Evolutionary conservation across 2,888 invertebrate species (phyloP).

Genomic region (Troides oblongomaculatus): DNA sequence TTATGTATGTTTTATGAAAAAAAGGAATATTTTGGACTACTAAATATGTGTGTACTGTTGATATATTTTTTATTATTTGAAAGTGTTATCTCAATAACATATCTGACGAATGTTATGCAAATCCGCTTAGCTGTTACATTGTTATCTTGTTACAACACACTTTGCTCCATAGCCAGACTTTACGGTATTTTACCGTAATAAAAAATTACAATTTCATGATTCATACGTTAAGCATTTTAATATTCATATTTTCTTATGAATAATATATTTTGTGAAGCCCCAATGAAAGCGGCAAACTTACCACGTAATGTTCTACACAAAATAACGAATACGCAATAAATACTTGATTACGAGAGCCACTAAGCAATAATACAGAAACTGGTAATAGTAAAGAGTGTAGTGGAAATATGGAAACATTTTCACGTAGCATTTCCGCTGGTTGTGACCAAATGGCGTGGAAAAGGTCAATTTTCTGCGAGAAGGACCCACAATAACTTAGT

Average conservation of each 20-base stretch:
- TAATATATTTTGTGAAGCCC: not conserved
- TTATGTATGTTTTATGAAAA: too few relatives aligned
- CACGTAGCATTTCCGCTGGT: slow-evolving; percentile 1
- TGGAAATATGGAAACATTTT: not conserved
- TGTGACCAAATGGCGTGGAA: slow-evolving; percentile 7
- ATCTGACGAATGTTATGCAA: not conserved
- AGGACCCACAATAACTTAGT: slow-evolving; percentile 4
- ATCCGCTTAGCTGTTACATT: not conserved
- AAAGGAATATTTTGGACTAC: too few relatives aligned
- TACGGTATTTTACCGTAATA: not conserved
- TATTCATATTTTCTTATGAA: not conserved
- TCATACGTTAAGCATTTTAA: not conserved
- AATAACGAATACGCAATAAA: not conserved
- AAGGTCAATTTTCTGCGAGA: slow-evolving; percentile 10
- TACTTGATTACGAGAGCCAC: not conserved
- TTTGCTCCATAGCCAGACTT: not conserved
- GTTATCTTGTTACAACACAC: not conserved
- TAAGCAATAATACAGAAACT: too few relatives aligned
- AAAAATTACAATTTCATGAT: not conserved
- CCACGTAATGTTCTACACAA: not conserved
- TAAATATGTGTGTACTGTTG: not conserved
- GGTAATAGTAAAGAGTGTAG: not conserved
- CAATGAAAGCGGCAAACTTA: not conserved
- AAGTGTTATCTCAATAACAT: not conserved
- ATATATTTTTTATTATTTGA: not conserved